Evolutionary conservation across 1,140 invertebrate genomes (phyloP), one percentile per base, ranked within the genome.

Genomic region (Ceratoteleas bidentatus): DNA sequence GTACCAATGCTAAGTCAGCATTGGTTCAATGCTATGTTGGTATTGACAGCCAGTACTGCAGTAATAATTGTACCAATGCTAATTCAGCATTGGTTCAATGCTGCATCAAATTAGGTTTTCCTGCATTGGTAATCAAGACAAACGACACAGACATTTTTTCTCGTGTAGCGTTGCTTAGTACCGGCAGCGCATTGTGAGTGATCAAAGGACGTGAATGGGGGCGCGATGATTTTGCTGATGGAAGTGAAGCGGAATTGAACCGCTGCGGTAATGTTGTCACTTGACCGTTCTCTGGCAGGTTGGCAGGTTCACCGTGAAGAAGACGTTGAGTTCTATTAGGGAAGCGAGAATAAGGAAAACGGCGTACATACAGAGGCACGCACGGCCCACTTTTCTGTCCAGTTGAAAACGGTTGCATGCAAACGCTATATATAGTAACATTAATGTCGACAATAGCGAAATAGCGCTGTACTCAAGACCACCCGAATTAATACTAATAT

Each of bases 251-350:
- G 60, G 54, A 58, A 38, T 53, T 52, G 24, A n/a, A 8, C 61
- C 61, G 65, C 64, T 57, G 52, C 34, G n/a, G n/a, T 62, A 38
- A 33, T 45, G 56, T 11, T 49, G 84, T 89, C 87, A 89, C 78
- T 88, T 88, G 70, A 87, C 88, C 87, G 90, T 90, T 87, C 90
- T 90, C 74, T 90, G 89, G 84, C 96, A 97, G 38, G 96, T 95
- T 62, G 96, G 96, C 68, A 96, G 90, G 91, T 97, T 97, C 65
- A 97, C 96, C 72, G 92, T 93, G 90, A 97, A 97, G 92, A 97
- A 96, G 69, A 96, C 94, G 90, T 97, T 97, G 66, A 97, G 92
- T 92, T 97, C 96, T 81, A 97, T 96, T 57, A 97, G 93, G 62
- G 94, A 94, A 49, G 96, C 96, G 76, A 97, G 91, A 56, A 95